Evolutionary conservation across 1,140 invertebrate genomes (phyloP), one percentile per base, ranked within the genome.

Genomic region (Limonius californicus): DNA sequence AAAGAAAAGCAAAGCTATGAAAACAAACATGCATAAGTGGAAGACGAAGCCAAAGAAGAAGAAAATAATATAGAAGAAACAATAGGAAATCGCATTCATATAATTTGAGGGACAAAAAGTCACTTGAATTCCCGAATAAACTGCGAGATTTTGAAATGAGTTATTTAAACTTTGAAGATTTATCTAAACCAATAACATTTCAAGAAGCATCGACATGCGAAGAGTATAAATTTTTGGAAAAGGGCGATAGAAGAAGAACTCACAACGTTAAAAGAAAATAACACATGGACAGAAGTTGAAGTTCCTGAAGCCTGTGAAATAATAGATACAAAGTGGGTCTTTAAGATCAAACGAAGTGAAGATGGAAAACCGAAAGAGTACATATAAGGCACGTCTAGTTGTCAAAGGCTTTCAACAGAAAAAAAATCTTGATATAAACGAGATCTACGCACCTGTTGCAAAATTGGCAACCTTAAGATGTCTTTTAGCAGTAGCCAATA

Each of bases 251-350:
- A 58, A 14, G 12, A 47, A 6, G 66, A 67, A 47, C 32, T 70
- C 3, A 12, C 23, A 45, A 53, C 66, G 30, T 53, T 61, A 30
- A 11, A 65, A 39, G 58, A 27, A 14, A 71, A 68, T 57, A 59
- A 68, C n/a, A 72, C 69, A 1, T 72, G 68, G 69, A 58, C 8
- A 57, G 47, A 54, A 16, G 60, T 68, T 18, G n/a, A 54, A 18
- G 20, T n/a, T 15, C 59, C 59, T 8, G 20, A 53, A 39, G 20
- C 35, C 4, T 23, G 35, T 27, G 12, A 55, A 39, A 61, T 55
- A 54, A 60, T 76, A 3, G 57, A 67, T 12, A 68, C 54, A 43
- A 68, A 68, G 50, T 78, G 74, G 76, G 70, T 79, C 0, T 76
- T 69, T 27, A 70, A 66, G 32, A 50, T 68, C 1, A 74, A 76